Conservation (phyloP, 1,140 invertebrate species). For the Dendrolimus punctatus region DNA sequence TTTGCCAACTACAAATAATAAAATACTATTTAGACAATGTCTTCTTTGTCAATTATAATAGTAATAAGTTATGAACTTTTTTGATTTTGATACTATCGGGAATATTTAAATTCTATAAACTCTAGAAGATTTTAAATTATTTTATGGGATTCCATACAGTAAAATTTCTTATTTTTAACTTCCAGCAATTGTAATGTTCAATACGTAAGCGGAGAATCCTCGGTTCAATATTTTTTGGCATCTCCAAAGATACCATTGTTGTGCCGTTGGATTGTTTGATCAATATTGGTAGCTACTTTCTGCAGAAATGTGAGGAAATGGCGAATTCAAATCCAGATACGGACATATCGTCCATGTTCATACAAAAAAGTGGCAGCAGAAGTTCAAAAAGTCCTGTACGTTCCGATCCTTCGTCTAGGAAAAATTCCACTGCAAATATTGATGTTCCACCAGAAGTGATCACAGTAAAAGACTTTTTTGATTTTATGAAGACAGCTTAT, state of each 20-base stretch:
- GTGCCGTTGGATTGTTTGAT: constrained; percentile 43
- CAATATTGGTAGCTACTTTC: constrained; percentile 26
- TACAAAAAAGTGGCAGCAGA: constrained; percentile 34
- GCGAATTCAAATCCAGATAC: constrained; percentile 43
- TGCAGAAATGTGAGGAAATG: constrained; percentile 28
- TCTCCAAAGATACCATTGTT: constrained; percentile 8
- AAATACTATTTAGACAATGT: no score
- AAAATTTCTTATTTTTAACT: no score
- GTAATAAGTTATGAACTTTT: no score
- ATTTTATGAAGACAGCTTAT: constrained; percentile 81
- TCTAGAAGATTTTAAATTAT: background rate
- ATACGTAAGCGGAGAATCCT: no score
- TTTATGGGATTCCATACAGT: no score
- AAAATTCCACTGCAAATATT: constrained; percentile 33
- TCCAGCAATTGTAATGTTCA: no score
- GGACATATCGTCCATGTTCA: constrained; percentile 55
- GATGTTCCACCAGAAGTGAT: constrained; percentile 64
- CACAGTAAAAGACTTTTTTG: constrained; percentile 79
- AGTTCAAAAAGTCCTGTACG: constrained; percentile 31
- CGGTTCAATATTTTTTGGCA: no score
- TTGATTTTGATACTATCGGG: background rate
- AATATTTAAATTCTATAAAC: constrained; percentile 2
- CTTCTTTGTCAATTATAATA: no score
- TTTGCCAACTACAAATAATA: no score
- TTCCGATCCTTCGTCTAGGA: constrained; percentile 29